Evolutionary conservation across 2,113 vertebrate genomes (phyloP).

Genomic region (Equus przewalskii): DNA sequence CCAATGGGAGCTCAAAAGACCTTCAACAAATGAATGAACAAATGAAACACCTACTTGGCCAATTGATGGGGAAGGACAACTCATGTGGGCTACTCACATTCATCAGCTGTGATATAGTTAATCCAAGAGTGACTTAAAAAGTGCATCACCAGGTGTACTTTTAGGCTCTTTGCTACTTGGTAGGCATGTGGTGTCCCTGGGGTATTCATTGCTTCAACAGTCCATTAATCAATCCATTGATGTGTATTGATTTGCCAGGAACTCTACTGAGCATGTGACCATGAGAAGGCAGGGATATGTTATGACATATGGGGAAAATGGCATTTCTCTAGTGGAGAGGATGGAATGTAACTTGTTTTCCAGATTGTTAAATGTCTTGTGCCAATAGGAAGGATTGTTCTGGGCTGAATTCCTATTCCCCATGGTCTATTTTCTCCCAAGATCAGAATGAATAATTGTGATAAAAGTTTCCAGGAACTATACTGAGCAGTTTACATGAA

Average conservation of each 20-base stretch:
- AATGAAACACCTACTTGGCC: background rate
- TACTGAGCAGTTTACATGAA: conserved; percentile 53
- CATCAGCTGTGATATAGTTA: background rate
- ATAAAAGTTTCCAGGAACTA: conserved; percentile 57
- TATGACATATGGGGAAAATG: background rate
- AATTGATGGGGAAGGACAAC: background rate
- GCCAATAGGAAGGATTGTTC: conserved; percentile 22
- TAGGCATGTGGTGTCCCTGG: conserved; percentile 4
- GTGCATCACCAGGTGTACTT: background rate
- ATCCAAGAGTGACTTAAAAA: background rate
- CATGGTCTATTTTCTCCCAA: conserved; percentile 53
- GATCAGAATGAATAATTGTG: conserved; percentile 68
- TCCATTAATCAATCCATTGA: conserved; percentile 21
- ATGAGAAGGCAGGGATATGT: conserved; percentile 35
- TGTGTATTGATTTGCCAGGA: conserved; percentile 27
- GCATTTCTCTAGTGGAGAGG: conserved; percentile 15
- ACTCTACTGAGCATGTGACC: background rate
- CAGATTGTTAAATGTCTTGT: conserved; percentile 52
- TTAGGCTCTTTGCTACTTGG: background rate
- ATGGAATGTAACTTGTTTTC: conserved; percentile 43
- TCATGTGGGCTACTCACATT: background rate
- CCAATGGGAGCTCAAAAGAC: background rate
- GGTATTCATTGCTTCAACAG: background rate
- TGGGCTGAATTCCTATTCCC: conserved; percentile 53
- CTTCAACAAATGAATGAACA: background rate